These are phyloP conservation scores for Globicephala melas DNA, from an alignment of 2,113 vertebrate genomes.

Conservation along the genomic window DNA sequence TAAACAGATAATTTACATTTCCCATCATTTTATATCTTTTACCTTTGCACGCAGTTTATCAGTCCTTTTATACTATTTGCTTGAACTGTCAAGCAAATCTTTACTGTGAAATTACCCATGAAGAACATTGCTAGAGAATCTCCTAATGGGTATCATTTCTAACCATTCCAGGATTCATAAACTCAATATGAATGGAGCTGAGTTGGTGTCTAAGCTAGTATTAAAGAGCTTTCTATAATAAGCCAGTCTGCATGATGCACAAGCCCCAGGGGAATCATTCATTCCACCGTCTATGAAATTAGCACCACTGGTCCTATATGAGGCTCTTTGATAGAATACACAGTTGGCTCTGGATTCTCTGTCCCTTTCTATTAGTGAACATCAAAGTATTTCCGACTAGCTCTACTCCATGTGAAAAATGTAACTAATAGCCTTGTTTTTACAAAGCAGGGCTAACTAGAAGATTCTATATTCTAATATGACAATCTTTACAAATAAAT, in stretches of 20 bases:
- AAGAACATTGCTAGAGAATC: background rate
- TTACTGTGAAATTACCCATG: background rate
- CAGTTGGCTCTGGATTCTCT: background rate
- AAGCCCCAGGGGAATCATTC: background rate
- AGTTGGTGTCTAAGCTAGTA: background rate
- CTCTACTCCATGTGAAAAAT: background rate
- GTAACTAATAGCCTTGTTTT: background rate
- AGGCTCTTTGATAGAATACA: background rate
- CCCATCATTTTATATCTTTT: background rate
- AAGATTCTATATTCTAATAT: background rate
- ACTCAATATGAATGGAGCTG: background rate
- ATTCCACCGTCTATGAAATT: background rate
- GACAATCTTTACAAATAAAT: slow-evolving; percentile 13
- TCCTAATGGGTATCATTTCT: background rate
- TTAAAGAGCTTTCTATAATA: background rate
- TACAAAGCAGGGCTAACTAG: background rate
- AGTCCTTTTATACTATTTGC: background rate
- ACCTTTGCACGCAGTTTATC: background rate
- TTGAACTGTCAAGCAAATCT: slow-evolving; percentile 8
- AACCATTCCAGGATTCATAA: slow-evolving; percentile 23
- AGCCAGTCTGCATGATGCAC: background rate
- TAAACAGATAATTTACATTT: background rate
- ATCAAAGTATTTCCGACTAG: background rate
- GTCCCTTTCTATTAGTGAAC: background rate
- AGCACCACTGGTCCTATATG: background rate